These are phyloP conservation scores for Phoeniculus purpureus DNA, from an alignment of 2,797 vertebrate species.

Conservation along the genomic window DNA sequence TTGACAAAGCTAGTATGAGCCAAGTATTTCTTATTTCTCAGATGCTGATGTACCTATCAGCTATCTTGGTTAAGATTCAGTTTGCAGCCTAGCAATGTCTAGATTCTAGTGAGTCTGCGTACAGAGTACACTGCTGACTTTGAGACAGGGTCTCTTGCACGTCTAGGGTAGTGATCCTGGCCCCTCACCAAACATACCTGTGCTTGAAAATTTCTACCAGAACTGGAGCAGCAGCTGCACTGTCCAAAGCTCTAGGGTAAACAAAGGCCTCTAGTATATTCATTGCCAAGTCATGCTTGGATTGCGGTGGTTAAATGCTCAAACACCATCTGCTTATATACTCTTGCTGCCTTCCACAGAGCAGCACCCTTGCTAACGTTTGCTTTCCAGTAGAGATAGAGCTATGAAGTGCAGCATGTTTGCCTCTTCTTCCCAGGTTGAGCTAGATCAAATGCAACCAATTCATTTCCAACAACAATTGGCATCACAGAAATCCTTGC, in stretches of 20 bases:
- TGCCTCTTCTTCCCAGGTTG: background rate
- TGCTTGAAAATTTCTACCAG: constrained; percentile 23
- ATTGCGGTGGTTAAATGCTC: constrained; percentile 57
- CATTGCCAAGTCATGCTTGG: constrained; percentile 64
- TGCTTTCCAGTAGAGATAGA: constrained; percentile 30
- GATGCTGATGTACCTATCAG: background rate
- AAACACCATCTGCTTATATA: constrained; percentile 66
- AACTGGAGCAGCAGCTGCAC: constrained; percentile 25
- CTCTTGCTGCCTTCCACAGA: constrained; percentile 49
- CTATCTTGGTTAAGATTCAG: background rate
- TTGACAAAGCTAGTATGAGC: background rate
- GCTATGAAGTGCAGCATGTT: background rate
- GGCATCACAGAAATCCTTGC: background rate
- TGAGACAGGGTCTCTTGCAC: background rate
- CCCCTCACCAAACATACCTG: constrained; percentile 2
- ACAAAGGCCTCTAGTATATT: constrained; percentile 41
- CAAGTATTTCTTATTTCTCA: background rate
- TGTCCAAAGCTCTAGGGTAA: constrained; percentile 68
- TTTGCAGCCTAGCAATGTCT: background rate
- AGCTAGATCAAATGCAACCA: background rate
- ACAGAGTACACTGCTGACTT: background rate
- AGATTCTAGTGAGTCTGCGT: background rate
- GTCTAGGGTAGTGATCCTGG: background rate
- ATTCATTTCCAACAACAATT: background rate
- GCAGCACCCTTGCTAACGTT: constrained; percentile 35